phyloP scores from a whole-genome alignment of 1,140 invertebrate genomes.

The Drosophila bifasciata region DNA sequence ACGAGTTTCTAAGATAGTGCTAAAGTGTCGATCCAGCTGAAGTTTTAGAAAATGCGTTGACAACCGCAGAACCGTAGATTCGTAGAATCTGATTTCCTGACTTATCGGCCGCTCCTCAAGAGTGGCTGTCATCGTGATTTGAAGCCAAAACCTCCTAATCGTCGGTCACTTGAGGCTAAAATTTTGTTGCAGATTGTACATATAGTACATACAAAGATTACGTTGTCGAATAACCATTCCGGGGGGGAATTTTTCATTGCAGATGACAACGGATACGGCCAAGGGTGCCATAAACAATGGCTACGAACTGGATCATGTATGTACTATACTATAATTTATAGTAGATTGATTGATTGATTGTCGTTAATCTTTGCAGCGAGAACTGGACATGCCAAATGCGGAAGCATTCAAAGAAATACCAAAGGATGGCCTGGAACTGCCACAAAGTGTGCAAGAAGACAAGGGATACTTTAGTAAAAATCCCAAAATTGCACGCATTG shows the following conservation, averaged over 20 bases:
- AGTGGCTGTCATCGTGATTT: no score
- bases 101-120: no score
- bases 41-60: constrained; percentile 4
- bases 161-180: constrained; percentile 3
- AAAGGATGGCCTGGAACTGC: not conserved
- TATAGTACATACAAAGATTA: constrained; percentile 4
- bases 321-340: constrained; percentile 7
- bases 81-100: no score
- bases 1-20: constrained; percentile 4
- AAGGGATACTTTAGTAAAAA: constrained; percentile 14
- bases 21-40: constrained; percentile 7
- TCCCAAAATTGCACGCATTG: constrained; percentile 28
- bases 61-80: no score
- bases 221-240: not conserved
- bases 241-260: constrained; percentile 1
- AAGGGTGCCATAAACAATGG: constrained; percentile 49
- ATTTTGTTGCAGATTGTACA: constrained; percentile 23
- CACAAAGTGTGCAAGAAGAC: not conserved
- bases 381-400: constrained; percentile 7
- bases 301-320: constrained; percentile 64
- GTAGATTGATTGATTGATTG: not conserved
- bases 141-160: no score
- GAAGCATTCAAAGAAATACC: constrained; percentile 15
- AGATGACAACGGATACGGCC: constrained; percentile 53
- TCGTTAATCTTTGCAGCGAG: constrained; percentile 3